phyloP scores from a whole-genome alignment of 2,797 vertebrate species.

The Cyclura pinguis region DNA sequence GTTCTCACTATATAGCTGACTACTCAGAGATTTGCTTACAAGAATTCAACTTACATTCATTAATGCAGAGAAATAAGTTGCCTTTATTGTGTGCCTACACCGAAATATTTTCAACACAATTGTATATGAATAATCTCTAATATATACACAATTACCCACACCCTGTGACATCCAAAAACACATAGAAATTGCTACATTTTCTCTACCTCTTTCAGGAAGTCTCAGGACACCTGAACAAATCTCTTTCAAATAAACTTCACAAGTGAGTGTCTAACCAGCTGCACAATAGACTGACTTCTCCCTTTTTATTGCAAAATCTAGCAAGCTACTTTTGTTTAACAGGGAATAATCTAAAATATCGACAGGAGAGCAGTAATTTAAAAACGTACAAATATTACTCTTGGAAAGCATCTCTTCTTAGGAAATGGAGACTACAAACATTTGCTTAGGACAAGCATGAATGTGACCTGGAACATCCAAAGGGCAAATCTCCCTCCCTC shows the following conservation, averaged over 20 bases:
- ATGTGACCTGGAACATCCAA: neutral
- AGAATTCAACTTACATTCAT: neutral
- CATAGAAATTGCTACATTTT: neutral
- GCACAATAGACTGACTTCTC: neutral
- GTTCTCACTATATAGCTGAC: neutral
- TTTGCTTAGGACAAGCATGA: neutral
- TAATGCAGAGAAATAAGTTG: neutral
- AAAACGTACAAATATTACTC: neutral
- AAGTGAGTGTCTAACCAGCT: neutral
- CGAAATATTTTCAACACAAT: neutral
- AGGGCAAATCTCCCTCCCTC: neutral
- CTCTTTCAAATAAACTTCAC: constrained; percentile 13
- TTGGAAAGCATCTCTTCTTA: neutral
- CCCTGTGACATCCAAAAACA: neutral
- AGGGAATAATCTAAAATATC: neutral
- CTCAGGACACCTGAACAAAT: neutral
- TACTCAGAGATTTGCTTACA: neutral
- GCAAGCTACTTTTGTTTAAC: neutral
- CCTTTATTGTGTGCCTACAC: neutral
- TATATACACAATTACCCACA: neutral
- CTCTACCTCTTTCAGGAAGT: neutral
- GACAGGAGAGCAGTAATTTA: neutral
- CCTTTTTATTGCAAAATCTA: neutral
- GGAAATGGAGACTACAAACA: neutral
- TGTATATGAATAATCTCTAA: neutral